Evolutionary conservation across 1,140 invertebrate species (phyloP), one percentile per base, ranked within the genome.

Genomic region (Delia radicum): DNA sequence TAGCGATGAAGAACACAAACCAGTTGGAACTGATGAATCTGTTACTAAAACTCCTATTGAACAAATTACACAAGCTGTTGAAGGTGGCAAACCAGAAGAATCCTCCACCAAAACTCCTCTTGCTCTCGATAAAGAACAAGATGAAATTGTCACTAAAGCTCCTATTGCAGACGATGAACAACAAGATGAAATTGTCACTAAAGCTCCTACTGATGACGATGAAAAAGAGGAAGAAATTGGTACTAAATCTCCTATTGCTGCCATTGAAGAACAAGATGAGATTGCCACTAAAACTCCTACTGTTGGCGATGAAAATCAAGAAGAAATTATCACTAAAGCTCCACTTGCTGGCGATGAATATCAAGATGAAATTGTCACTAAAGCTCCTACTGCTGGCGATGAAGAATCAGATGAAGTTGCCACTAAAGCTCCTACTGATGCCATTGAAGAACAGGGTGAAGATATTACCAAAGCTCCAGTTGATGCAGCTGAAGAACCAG

Each of bases 141-240:
- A 18, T 80, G 27, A 76, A 24, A 4, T 28, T 26, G 48, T 21
- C 28, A 79, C 71, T 18, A 55, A 74, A 62, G 33, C 33, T 15
- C 62, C 77, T 26, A 63, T 76, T 67, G 63, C 63, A 33, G 77
- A 73, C 73, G 78, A 78, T 15, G 78, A 80, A 65, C 48, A 69
- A 18, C 5, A 61, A 67, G 15, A 18, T 80, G 27, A 76, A 24
- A 4, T 28, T 26, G 48, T 21, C 28, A 79, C 71, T 18, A 55
- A 74, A 62, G 33, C 33, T 15, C 62, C 77, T 26, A 63, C 75
- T 67, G 63, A 48, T 48, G 77, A 73, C 73, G 78, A 78, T 15
- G 78, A 80, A 65, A n/a, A 69, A 18, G 7, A 61, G 24, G 15
- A 18, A 79, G 27, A 76, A 24, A 4, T 28, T 26, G 48, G 21